Base-by-base conservation (phyloP, 2,113 vertebrate species). In the Mus pahari region DNA sequence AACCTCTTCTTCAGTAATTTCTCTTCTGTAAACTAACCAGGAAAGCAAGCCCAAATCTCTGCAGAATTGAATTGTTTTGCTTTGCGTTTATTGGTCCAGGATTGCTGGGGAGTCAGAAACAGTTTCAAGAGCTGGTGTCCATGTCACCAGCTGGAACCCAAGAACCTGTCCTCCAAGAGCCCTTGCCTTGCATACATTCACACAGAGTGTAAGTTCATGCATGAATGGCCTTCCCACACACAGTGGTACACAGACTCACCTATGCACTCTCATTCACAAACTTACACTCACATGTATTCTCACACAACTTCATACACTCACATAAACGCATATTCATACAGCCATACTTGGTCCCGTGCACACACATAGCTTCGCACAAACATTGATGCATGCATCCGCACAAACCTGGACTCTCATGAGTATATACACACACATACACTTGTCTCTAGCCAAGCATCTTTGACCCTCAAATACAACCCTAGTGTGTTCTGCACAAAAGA, bases 111-210 rank as follows among this genome's bases (percentile, higher is more conserved):
- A 33, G 33, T 77, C 97, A 62, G 64, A 87, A 84, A 42, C 73
- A 89, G 82, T 94, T 92, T 97, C 75, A 53, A 74, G 50, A 86
- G 31, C 24, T 68, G n/a, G 0, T 60, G 9, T 81, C 73, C 39
- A 2, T 84, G 70, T 92, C 1, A 22, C 92, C 73, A 97, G 95
- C 88, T 96, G 86, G 96, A 97, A 92, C 82, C 87, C 82, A 88
- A 90, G 62, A 87, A 93, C 87, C 42, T 83, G 19, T 77, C 87
- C 45, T 93, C 62, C 28, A 81, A 64, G 50, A 55, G 22, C 31
- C 17, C 28, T 86, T 19, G 2, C 31, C 66, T 14, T 68, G 70
- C 31, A 90, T 1, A 3, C 42, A 62, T 78, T 82, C 39, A 42
- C 39, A 77, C 13, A 45, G 28, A 86, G n/a, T n/a, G n/a, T n/a